phyloP scores from a whole-genome alignment of 2,797 vertebrate genomes.

The Pyrocephalus nanus region DNA sequence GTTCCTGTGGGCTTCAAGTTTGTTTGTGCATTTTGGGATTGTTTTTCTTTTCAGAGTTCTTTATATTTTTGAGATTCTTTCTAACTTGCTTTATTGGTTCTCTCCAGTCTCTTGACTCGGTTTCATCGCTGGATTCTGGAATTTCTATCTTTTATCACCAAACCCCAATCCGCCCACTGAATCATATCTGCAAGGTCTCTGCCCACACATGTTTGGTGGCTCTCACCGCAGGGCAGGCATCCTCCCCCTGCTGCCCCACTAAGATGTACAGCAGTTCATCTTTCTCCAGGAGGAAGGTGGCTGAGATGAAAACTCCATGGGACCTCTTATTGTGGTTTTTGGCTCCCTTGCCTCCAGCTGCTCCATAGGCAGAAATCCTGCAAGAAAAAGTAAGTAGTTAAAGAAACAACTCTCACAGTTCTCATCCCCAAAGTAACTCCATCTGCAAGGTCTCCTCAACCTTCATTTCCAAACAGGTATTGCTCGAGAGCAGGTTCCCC shows the following conservation, averaged over 20 bases:
- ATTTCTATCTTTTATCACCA: neutral
- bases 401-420: neutral
- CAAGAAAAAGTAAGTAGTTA: conserved; percentile 6
- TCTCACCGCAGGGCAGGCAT: conserved; percentile 88
- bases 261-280: conserved; percentile 87
- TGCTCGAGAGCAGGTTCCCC: neutral
- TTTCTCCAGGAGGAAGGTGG: conserved; percentile 85
- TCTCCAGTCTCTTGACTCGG: neutral
- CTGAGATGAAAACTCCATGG: conserved; percentile 88
- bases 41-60: conserved; percentile 12
- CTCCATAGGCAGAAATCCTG: conserved; percentile 92
- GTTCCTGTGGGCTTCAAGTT: neutral
- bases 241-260: conserved; percentile 90
- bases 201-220: neutral
- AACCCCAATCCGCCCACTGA: neutral
- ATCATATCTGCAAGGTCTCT: neutral
- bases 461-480: neutral
- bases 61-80: conserved; percentile 13
- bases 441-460: neutral
- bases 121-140: neutral
- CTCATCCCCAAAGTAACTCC: neutral
- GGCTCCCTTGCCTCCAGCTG: conserved; percentile 89
- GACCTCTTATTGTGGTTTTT: conserved; percentile 89
- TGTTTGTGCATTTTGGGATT: neutral
- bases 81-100: neutral